phyloP scores from a whole-genome alignment of 2,797 vertebrate genomes.

The Apodemus agrarius region DNA sequence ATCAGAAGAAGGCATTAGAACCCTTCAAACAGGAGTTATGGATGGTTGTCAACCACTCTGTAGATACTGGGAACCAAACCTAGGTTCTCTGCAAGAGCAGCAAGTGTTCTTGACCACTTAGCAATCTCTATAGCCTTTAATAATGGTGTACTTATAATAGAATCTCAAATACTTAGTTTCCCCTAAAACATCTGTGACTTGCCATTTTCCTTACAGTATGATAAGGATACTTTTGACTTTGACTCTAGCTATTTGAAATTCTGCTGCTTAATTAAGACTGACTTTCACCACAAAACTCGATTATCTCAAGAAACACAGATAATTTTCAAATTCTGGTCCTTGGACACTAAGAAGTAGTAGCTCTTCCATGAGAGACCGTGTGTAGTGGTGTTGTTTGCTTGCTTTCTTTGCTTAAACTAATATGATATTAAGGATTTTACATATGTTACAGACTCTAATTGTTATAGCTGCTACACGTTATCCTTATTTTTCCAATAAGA shows the following conservation, averaged over 20 bases:
- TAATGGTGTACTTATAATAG: neutral
- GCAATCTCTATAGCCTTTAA: neutral
- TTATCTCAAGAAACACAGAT: neutral
- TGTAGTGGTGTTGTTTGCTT: neutral
- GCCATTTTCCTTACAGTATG: neutral
- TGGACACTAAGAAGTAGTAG: neutral
- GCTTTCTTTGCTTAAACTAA: neutral
- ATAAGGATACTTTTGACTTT: neutral
- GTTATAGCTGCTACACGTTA: neutral
- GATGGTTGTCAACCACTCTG: neutral
- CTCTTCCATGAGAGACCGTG: neutral
- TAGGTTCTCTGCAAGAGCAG: neutral
- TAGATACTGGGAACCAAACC: neutral
- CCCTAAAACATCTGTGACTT: neutral
- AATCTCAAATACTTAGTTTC: neutral
- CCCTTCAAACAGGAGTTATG: neutral
- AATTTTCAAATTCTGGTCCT: neutral
- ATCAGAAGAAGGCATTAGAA: neutral
- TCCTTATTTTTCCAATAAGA: conserved; percentile 21
- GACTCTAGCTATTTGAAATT: conserved; percentile 27
- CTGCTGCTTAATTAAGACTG: neutral
- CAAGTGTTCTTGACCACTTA: neutral
- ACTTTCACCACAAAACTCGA: neutral
- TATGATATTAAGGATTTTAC: conserved; percentile 48
- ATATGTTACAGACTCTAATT: neutral